These are phyloP conservation scores for Chalcosyrphus nemorum DNA, from an alignment of 2,888 invertebrate genomes.

Conservation along the genomic window DNA sequence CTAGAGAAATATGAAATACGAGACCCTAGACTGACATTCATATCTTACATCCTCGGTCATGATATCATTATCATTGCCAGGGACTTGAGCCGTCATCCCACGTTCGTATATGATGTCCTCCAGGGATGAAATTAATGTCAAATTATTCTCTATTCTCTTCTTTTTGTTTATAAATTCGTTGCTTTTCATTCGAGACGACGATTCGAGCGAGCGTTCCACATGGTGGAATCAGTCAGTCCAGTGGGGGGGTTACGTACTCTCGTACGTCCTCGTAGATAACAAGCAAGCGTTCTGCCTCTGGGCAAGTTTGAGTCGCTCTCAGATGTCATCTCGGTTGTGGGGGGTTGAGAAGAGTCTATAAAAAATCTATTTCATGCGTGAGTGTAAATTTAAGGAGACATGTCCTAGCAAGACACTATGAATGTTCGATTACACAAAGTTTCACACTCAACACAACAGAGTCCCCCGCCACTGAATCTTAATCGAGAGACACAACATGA, in stretches of 20 bases:
- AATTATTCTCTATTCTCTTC: slow-evolving; percentile 61
- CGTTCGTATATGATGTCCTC: slow-evolving; percentile 42
- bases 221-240: slow-evolving; percentile 19
- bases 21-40: slow-evolving; percentile 8
- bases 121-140: slow-evolving; percentile 69
- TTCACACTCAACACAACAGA: background rate
- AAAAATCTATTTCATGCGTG: slow-evolving; percentile 72
- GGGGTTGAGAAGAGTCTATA: slow-evolving; percentile 30
- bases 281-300: slow-evolving; percentile 51
- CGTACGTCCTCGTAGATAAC: slow-evolving; percentile 23
- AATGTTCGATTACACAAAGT: slow-evolving; percentile 48
- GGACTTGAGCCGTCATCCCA: slow-evolving; percentile 11
- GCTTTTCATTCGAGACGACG: slow-evolving; percentile 55
- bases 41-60: slow-evolving; percentile 32
- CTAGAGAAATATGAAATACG: background rate
- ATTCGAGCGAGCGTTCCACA: no score
- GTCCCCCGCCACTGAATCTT: slow-evolving; percentile 11
- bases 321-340: slow-evolving; percentile 58
- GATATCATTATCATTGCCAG: slow-evolving; percentile 59
- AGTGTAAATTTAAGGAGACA: slow-evolving; percentile 67
- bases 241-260: background rate
- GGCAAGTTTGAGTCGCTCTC: slow-evolving; percentile 52
- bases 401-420: slow-evolving; percentile 23
- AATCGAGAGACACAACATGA: slow-evolving; percentile 66
- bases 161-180: slow-evolving; percentile 32